Percentiles rank a stretch among this genome's conserved stretches.
These are phyloP conservation scores for Zosterops borbonicus DNA, from an alignment of 2,113 vertebrate genomes.

Conservation along the genomic window DNA sequence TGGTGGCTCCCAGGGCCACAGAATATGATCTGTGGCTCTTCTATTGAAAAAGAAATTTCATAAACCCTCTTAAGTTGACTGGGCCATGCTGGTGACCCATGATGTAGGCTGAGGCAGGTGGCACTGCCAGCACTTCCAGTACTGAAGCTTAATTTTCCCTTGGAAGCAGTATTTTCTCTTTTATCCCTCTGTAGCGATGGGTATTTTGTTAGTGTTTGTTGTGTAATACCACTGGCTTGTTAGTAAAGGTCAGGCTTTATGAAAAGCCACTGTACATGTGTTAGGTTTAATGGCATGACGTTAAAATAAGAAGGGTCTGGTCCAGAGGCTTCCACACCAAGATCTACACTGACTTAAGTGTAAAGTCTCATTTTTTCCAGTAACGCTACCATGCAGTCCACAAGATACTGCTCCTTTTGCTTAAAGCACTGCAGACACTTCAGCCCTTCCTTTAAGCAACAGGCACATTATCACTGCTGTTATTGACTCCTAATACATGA, in stretches of 20 bases:
- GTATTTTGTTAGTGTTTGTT: conserved; percentile 7
- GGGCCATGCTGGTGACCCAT: neutral
- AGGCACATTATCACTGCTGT: rapidly evolving
- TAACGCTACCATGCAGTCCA: neutral
- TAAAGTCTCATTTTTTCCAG: neutral
- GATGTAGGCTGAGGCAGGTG: neutral
- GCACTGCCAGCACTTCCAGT: neutral
- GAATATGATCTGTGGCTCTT: neutral
- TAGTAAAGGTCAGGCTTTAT: conserved; percentile 30
- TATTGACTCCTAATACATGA: neutral
- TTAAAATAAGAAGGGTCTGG: neutral
- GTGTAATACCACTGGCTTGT: neutral
- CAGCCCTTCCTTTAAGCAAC: neutral
- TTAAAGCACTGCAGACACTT: neutral
- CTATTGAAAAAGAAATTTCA: neutral
- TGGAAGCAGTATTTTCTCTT: neutral
- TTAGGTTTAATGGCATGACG: neutral
- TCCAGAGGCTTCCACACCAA: neutral
- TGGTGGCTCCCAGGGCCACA: neutral
- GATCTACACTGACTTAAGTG: neutral
- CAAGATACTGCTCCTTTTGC: neutral
- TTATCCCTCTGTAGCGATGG: neutral
- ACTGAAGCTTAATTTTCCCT: neutral
- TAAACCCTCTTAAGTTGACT: neutral
- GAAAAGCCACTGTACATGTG: neutral